These are phyloP conservation scores for Pomacea maculata DNA, from an alignment of 1,140 invertebrate genomes.

Conservation along the genomic window DNA sequence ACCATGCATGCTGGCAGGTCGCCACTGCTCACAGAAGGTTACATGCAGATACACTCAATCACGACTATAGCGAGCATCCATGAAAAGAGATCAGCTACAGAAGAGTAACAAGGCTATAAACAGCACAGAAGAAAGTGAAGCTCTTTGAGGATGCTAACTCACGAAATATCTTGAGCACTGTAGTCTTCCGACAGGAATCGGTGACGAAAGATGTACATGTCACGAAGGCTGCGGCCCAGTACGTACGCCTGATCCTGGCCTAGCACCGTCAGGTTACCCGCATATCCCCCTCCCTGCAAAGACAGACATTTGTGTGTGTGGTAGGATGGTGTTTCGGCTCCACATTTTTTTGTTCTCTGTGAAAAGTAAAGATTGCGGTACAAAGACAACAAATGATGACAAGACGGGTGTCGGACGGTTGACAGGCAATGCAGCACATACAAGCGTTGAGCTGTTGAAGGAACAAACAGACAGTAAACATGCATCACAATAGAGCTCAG, in stretches of 20 bases:
- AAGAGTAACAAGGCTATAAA: neutral
- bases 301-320: neutral
- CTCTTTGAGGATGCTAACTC: constrained; percentile 9
- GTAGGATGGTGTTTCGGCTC: no score
- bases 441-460: no score
- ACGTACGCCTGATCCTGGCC: constrained; percentile 51
- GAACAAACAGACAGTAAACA: no score
- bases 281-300: constrained; percentile 40
- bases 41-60: neutral
- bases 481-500: no score
- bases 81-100: neutral
- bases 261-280: constrained; percentile 41
- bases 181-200: constrained; percentile 30
- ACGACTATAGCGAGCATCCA: neutral
- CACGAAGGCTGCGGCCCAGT: constrained; percentile 34
- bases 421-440: no score
- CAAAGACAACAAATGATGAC: no score
- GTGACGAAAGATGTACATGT: constrained; percentile 37
- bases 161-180: constrained; percentile 33
- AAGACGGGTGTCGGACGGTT: no score
- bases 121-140: neutral
- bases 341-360: no score
- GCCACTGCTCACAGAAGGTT: no score
- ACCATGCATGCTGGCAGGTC: neutral
- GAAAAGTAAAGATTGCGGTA: no score